Evolutionary conservation across 2,113 vertebrate species (phyloP).

Genomic region (Clarias macrocephalus): DNA sequence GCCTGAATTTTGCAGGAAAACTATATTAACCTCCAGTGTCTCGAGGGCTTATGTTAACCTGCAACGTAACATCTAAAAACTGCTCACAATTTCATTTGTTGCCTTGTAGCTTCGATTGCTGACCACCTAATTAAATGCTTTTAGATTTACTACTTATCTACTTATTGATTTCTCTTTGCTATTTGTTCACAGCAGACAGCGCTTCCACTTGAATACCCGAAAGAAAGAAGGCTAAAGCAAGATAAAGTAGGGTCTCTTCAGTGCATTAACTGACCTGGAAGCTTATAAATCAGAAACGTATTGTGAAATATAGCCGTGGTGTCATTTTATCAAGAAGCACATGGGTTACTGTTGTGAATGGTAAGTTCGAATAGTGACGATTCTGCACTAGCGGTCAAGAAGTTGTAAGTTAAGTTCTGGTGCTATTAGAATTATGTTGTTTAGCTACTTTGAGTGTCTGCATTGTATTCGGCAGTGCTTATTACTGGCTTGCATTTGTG

Average conservation of each 20-base stretch:
- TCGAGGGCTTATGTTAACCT: constrained; percentile 53
- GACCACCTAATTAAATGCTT: constrained; percentile 28
- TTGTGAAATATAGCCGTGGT: neutral
- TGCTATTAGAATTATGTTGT: no score
- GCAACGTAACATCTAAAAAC: constrained; percentile 17
- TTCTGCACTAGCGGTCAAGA: neutral
- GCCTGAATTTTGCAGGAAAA: constrained; percentile 66
- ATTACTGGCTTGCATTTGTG: neutral
- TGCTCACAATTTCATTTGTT: constrained; percentile 31
- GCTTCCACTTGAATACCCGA: neutral
- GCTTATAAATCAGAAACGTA: neutral
- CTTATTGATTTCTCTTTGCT: constrained; percentile 19
- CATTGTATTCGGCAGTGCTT: neutral
- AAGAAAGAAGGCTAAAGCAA: neutral
- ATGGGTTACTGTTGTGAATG: neutral
- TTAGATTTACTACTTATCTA: constrained; percentile 31
- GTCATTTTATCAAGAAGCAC: neutral
- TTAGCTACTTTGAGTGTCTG: no score
- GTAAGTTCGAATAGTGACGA: neutral
- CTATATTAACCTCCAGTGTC: constrained; percentile 67
- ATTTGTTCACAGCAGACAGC: neutral
- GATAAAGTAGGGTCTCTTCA: neutral
- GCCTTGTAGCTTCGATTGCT: constrained; percentile 20
- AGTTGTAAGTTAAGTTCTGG: neutral
- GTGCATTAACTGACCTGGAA: neutral